These are phyloP conservation scores for Elephantulus edwardii DNA, from an alignment of 2,113 vertebrate genomes.

Conservation along the genomic window DNA sequence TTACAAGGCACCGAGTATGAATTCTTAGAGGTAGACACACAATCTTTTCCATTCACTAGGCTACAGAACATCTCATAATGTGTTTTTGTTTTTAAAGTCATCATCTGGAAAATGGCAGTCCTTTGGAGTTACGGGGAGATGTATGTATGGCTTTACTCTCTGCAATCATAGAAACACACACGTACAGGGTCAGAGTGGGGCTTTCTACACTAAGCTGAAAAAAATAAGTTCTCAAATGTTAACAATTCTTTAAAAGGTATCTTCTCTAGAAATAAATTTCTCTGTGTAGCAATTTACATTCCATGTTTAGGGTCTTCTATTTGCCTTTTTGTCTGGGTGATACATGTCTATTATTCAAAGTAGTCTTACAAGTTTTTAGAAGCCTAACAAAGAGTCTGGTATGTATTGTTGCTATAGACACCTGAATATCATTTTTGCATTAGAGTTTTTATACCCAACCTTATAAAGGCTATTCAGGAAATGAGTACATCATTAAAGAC, in stretches of 20 bases:
- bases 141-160: not conserved
- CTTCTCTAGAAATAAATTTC: slow-evolving; percentile 26
- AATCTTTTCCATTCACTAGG: not conserved
- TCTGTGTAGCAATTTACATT: not conserved
- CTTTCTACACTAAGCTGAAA: not conserved
- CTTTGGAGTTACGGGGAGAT: not conserved
- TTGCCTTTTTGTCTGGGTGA: slow-evolving; percentile 2
- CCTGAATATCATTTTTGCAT: not conserved
- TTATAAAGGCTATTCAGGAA: not conserved
- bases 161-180: not conserved
- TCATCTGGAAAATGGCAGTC: not conserved
- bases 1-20: not conserved
- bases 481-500: not conserved
- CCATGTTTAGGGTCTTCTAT: not conserved
- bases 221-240: not conserved
- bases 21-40: not conserved
- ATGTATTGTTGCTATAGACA: not conserved
- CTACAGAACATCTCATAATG: not conserved
- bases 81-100: not conserved
- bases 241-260: not conserved
- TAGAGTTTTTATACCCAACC: not conserved
- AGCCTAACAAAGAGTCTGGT: slow-evolving; percentile 7
- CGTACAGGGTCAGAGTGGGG: not conserved
- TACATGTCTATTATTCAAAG: slow-evolving; percentile 35
- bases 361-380: not conserved